These are phyloP conservation scores for Orthonychiurus folsomi DNA, from an alignment of 2,888 invertebrate species.

Conservation along the genomic window DNA sequence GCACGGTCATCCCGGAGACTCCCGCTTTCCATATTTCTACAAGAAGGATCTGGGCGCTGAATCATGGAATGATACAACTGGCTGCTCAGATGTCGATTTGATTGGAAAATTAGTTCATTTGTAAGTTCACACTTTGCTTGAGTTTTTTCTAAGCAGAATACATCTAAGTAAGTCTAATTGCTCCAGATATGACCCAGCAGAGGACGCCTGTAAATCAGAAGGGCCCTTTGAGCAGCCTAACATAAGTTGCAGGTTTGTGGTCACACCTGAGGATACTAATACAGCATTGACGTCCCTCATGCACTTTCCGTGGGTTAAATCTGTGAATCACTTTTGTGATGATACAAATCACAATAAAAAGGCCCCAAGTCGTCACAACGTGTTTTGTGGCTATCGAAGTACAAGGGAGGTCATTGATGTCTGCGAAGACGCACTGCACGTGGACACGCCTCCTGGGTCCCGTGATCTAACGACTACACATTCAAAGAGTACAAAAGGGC, in stretches of 20 bases:
- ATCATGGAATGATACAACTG: conserved; percentile 20
- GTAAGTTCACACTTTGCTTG: no score
- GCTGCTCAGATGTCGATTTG: conserved; percentile 15
- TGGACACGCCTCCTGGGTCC: no score
- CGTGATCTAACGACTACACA: no score
- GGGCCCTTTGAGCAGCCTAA: no score
- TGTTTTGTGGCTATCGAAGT: conserved; percentile 14
- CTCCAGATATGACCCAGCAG: no score
- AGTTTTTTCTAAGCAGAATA: no score
- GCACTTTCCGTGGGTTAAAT: conserved; percentile 13
- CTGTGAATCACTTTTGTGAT: conserved; percentile 16
- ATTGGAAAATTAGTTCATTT: conserved; percentile 12
- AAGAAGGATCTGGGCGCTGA: conserved; percentile 12
- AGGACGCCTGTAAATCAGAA: no score
- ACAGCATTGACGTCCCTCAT: conserved; percentile 12
- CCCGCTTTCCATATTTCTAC: conserved; percentile 31
- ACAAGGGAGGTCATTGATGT: conserved; percentile 11
- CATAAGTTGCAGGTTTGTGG: no score
- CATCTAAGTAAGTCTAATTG: no score
- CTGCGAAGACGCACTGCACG: not conserved
- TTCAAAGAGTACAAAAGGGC: no score
- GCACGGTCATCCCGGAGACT: conserved; percentile 29
- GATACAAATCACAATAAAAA: conserved; percentile 1
- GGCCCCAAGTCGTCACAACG: conserved; percentile 15
- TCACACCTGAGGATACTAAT: conserved; percentile 9